Base-by-base conservation (phyloP, 1,140 invertebrate genomes). In the Ericerus pela region DNA sequence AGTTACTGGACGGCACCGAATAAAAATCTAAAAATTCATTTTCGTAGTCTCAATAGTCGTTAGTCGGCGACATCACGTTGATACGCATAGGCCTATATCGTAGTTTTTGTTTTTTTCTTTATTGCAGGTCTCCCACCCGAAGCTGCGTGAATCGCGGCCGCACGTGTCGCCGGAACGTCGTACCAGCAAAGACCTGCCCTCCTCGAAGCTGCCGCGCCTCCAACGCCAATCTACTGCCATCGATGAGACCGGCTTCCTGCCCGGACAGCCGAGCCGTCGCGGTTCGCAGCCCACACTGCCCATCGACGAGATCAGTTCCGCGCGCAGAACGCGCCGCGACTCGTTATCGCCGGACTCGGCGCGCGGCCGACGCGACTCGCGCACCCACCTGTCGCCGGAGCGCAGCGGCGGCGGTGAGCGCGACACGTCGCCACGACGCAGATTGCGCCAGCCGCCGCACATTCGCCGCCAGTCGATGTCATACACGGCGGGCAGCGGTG, bases 271-370 rank as follows among this genome's bases (percentile, higher is more conserved):
- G 1, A 76, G 77, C 16, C 75, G 85, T 41, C 72, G 82, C 31
- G 82, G 79, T 26, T 85, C 85, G 18, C 84, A 87, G 36, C 85
- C 85, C 1, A 86, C 85, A 4, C 70, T 92, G 37, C 85, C 84
- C 57, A 86, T 87, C 0, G 78, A 79, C 63, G 72, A 84, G 64
- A 72, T 74, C 51, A 68, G 66, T 63, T 28, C 54, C 8, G 77
- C 80, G 38, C 74, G 83, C 30, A 81, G 79, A 67, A 84, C 84
- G 5, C 74, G 87, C 27, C 74, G 87, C 51, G 88, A 91, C 64
- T 89, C 85, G 0, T 68, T 92, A 2, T 89, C 86, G 51, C 88
- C 88, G 0, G 88, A 92, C 67, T 90, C 86, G 38, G 86, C 88
- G 4, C 63, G 65, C 29, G 73, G 81, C 55, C 75, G 85, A 12